Evolutionary conservation across 2,888 invertebrate genomes (phyloP), one percentile per base, ranked within the genome.

Genomic region (Parochlus steinenii): DNA sequence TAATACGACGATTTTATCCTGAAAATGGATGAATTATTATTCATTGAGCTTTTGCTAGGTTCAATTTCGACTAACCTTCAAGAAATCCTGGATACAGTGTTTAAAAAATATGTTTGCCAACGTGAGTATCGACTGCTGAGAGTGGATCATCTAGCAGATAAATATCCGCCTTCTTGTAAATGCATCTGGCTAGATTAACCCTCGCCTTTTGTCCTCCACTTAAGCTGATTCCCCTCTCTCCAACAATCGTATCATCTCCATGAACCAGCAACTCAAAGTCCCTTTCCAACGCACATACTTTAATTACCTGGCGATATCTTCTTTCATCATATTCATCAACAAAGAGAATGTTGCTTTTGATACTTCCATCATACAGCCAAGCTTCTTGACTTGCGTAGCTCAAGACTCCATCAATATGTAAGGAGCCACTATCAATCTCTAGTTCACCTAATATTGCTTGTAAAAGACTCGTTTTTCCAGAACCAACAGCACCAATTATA

Each of bases 301-400:
- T 61, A 1, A 71, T 54, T 0, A 74, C 67, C 32, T 59, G 59
- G 8, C 52, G 49, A 39, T 58, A 58, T 5, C 60, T 51, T 5
- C 58, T 50, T 31, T 76, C 72, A 71, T 77, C 41, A 69, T 63
- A 48, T 68, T 58, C 55, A 41, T 62, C 70, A 0, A 92, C 93
- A 56, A 97, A 95, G 2, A 90, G 56, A 43, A 97, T 87, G 55
- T 97, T 97, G 49, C 93, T 89, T 7, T 85, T 66, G 0, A 97
- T 76, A 41, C 82, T 80, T 17, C 76, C 71, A 60, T 56, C 69
- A 46, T 79, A 79, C 6, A 80, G 60, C 87, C 89, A 90, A 1
- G 89, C 74, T 45, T 86, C 75, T 49, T 87, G 86, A 24, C 79
- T 69, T 1, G 80, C 75, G 48, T 87, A 90, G 17, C 74, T 74